Evolutionary conservation across 1,140 invertebrate genomes (phyloP).

Genomic region (Pristionchus pacificus): DNA sequence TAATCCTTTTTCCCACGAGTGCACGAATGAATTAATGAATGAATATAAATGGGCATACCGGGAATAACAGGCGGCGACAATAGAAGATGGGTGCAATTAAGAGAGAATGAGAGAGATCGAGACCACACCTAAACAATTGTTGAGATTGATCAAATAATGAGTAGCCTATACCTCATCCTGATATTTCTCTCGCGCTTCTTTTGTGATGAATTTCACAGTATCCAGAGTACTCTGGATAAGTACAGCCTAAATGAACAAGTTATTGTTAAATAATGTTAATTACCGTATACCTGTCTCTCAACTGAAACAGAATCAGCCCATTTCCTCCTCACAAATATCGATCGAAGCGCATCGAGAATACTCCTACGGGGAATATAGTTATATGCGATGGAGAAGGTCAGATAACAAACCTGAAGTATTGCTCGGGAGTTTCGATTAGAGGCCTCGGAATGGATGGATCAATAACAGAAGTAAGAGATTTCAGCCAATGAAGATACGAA

Average conservation of each 20-base stretch:
- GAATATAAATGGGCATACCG: not conserved
- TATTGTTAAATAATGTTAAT: not conserved
- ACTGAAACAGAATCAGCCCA: not conserved
- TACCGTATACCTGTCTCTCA: not conserved
- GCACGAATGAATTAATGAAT: not conserved
- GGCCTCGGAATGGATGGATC: constrained; percentile 29
- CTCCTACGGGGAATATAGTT: constrained; percentile 20
- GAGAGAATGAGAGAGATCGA: constrained; percentile 27
- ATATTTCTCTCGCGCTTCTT: constrained; percentile 27
- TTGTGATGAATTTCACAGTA: constrained; percentile 19
- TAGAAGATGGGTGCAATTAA: constrained; percentile 31
- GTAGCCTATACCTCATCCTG: constrained; percentile 29
- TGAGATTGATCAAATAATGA: not conserved
- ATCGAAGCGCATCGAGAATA: constrained; percentile 37
- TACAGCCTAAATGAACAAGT: constrained; percentile 22
- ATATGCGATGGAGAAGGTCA: not conserved
- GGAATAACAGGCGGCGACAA: constrained; percentile 23
- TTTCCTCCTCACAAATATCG: constrained; percentile 12
- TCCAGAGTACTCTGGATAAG: constrained; percentile 30
- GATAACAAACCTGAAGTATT: constrained; percentile 27
- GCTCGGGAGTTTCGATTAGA: constrained; percentile 30
- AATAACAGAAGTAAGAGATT: constrained; percentile 23
- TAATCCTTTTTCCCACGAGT: not conserved
- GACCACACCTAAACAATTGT: constrained; percentile 26
- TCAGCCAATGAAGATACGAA: constrained; percentile 25